Evolutionary conservation across 2,113 vertebrate genomes (phyloP).

Genomic region (Clarias batrachus): DNA sequence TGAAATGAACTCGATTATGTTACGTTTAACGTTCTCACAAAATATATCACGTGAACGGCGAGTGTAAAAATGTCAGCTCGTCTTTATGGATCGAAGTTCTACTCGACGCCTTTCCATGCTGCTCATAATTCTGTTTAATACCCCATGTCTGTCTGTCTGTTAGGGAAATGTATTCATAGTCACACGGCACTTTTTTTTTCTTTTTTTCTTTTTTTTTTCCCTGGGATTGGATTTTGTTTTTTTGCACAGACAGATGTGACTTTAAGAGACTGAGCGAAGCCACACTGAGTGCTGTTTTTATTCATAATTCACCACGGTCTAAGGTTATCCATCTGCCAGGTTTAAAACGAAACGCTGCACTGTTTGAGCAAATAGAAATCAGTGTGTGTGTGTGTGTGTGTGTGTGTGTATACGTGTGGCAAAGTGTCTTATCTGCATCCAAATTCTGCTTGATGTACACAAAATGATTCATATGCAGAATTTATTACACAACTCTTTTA

Average conservation of each 20-base stretch:
- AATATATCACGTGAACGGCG: constrained; percentile 43
- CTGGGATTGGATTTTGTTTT: not conserved
- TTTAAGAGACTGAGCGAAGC: constrained; percentile 24
- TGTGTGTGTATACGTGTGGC: not conserved
- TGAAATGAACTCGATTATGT: constrained; percentile 53
- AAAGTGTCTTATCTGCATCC: not conserved
- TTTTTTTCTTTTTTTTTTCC: not conserved
- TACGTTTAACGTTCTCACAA: constrained; percentile 51
- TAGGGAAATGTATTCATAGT: constrained; percentile 55
- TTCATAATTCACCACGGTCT: constrained; percentile 21
- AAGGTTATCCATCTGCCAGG: constrained; percentile 11
- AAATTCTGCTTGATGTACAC: not conserved
- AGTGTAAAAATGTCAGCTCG: constrained; percentile 55
- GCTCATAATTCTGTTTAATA: constrained; percentile 58
- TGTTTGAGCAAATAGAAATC: constrained; percentile 3
- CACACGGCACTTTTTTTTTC: constrained; percentile 35
- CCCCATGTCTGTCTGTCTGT: constrained; percentile 38
- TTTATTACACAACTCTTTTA: not conserved
- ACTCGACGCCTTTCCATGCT: constrained; percentile 44
- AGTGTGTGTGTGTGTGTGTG: not conserved
- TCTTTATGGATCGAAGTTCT: constrained; percentile 56
- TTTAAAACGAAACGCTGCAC: not conserved
- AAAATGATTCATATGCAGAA: not conserved
- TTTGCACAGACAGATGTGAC: constrained; percentile 28
- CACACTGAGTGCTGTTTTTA: not conserved